Base-by-base conservation (phyloP, 2,888 invertebrate genomes). In the Cheilosia vulpina region DNA sequence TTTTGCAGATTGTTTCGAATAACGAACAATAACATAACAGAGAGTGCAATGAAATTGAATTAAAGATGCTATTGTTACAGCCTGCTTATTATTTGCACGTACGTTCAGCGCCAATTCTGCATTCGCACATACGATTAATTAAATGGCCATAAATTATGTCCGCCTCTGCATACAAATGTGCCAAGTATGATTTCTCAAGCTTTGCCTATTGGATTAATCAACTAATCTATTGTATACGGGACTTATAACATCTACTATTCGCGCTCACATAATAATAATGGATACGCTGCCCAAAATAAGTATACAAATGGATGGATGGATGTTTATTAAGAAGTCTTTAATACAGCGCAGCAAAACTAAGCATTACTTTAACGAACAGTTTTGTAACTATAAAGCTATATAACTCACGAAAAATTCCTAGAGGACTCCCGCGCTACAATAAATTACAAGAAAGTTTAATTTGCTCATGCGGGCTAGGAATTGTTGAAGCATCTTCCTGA, bases 361-460 rank as follows among this genome's bases (percentile, higher is more conserved):
- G 55, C 63, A 34, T 65, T 50, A 38, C 63, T 78, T 71, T 71
- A 78, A 78, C 71, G 71, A 53, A 53, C 38, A 24, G 24, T 57
- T 73, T 57, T 66, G 65, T 72, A 65, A 60, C 43, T 66, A 27
- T 31, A 58, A 66, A 62, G 68, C 73, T 75, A 80, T 73, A 75
- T 11, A 38, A 62, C 55, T 62, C 53, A 80, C 60, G 66, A 73
- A 75, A 62, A 68, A 80, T 68, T 66, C 60, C 62, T 62, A 68
- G 73, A 80, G 75, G 73, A 80, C 75, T 52, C 73, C 53, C 68
- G 55, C 62, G 47, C 60, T 68, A 80, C 76, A 81, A 81, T 76
- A 81, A 81, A 81, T 76, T 75, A 75, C 80, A 57, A 31, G 24
- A 57, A 81, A 75, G 75, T 57, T 69, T 80, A 66, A 75, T 80